Conservation (phyloP, 2,797 vertebrate species). For the Centroberyx gerrardi region DNA sequence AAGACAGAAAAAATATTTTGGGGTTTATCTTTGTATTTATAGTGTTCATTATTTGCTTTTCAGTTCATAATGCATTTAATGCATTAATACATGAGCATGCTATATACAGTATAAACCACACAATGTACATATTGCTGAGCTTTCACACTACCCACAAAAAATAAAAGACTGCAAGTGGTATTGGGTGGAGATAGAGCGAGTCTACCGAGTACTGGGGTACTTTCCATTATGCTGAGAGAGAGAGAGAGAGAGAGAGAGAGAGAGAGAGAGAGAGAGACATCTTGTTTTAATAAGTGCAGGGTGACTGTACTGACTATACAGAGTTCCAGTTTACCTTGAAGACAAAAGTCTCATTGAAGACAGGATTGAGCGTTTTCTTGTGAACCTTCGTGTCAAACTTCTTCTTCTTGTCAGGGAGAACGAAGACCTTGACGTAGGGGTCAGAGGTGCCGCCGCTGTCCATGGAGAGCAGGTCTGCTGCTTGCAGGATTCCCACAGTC, state of each 20-base stretch:
- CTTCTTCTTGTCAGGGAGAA: conserved; percentile 98
- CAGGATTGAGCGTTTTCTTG: conserved; percentile 97
- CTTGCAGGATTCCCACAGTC: conserved; percentile 96
- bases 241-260: too few species aligned
- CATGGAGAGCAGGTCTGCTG: conserved; percentile 95
- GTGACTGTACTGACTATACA: neutral
- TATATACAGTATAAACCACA: too few species aligned
- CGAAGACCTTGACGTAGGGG: conserved; percentile 96
- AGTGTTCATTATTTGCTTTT: too few species aligned
- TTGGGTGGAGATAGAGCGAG: neutral
- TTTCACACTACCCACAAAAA: too few species aligned
- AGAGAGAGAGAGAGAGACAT: too few species aligned
- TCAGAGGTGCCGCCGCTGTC: conserved; percentile 98
- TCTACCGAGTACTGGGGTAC: neutral
- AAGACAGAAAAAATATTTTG: too few species aligned
- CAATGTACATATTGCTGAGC: too few species aligned
- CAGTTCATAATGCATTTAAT: too few species aligned
- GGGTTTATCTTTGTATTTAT: too few species aligned
- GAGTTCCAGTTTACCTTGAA: conserved; percentile 90
- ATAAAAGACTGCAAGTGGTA: neutral
- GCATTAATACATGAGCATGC: too few species aligned
- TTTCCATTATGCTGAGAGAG: neutral
- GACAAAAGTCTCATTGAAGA: conserved; percentile 96
- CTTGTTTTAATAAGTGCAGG: conserved; percentile 15
- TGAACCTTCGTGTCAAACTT: conserved; percentile 98